A percentile compares a stretch with the other conserved stretches of the same genome.
These are phyloP conservation scores for Sapajus apella DNA, from an alignment of 2,113 vertebrate genomes.

Conservation along the genomic window DNA sequence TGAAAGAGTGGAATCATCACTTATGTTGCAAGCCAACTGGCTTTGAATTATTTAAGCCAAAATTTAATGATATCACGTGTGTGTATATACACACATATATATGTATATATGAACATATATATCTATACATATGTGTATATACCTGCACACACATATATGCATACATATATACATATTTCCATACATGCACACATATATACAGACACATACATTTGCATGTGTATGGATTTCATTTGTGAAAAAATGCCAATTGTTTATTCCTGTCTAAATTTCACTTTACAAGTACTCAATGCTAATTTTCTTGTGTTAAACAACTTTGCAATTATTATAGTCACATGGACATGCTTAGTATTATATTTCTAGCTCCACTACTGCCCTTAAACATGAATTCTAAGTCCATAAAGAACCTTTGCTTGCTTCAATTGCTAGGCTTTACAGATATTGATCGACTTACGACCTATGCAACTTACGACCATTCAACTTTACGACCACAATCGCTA, in stretches of 20 bases:
- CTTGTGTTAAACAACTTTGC: not conserved
- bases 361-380: not conserved
- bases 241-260: not conserved
- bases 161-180: not conserved
- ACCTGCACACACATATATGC: not conserved
- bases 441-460: too few relatives aligned
- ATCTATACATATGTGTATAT: not conserved
- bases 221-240: not conserved
- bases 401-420: not conserved
- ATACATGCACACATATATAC: not conserved
- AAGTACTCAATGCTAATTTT: not conserved
- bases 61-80: not conserved
- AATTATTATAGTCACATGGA: not conserved
- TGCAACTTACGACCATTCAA: too few relatives aligned
- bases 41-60: not conserved
- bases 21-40: not conserved
- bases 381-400: not conserved
- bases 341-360: not conserved
- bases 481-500: too few relatives aligned
- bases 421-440: not conserved
- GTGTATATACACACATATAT: not conserved
- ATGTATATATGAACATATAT: not conserved
- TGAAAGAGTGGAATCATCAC: not conserved
- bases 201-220: not conserved
- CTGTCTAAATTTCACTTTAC: not conserved